phyloP scores from a whole-genome alignment of 2,113 vertebrate genomes.

The Pluvialis apricaria region DNA sequence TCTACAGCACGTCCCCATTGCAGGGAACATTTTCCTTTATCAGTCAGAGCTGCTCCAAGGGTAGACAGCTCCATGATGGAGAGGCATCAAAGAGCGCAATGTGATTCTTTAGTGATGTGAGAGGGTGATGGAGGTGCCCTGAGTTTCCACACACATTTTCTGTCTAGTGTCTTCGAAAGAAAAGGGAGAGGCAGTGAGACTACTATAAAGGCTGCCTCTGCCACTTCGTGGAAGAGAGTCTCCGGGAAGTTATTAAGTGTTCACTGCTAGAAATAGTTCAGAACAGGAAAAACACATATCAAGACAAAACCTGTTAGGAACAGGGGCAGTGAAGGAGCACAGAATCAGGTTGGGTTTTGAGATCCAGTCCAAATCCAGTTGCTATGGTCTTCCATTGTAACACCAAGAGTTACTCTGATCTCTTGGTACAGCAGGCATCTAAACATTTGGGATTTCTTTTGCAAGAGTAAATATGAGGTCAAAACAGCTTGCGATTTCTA shows the following conservation, averaged over 20 bases:
- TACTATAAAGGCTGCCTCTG: not conserved
- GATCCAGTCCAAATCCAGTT: not conserved
- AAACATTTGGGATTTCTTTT: not conserved
- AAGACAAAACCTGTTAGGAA: not conserved
- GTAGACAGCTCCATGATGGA: not conserved
- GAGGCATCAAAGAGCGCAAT: not conserved
- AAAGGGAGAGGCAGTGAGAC: rapidly evolving
- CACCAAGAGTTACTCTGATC: not conserved
- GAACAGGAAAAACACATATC: not conserved
- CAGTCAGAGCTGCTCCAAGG: not conserved
- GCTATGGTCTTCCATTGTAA: not conserved
- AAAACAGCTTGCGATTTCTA: not conserved
- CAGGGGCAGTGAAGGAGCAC: not conserved
- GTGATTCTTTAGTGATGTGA: not conserved
- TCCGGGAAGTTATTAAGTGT: not conserved
- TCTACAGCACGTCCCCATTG: not conserved
- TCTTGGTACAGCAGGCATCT: not conserved
- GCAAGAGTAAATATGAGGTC: not conserved
- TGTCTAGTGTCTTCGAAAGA: not conserved
- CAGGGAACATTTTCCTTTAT: not conserved
- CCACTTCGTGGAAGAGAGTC: not conserved
- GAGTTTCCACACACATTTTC: not conserved
- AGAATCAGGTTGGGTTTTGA: not conserved
- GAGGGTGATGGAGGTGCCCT: not conserved
- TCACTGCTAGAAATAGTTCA: not conserved